Evolutionary conservation across 2,888 invertebrate species (phyloP).

Genomic region (Drosophila histrio): DNA sequence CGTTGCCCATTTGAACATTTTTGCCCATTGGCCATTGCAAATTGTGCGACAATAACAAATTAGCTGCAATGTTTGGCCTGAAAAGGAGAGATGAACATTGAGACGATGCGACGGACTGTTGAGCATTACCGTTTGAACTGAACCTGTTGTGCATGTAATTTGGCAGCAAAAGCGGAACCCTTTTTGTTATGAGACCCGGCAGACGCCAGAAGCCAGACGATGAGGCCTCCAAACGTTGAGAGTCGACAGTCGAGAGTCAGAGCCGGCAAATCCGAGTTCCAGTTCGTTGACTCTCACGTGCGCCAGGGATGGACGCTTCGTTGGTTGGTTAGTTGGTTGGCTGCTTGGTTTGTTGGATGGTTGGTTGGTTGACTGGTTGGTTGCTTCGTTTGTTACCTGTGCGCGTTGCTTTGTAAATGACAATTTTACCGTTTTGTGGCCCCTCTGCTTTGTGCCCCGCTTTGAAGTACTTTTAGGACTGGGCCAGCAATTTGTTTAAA

Average conservation of each 20-base stretch:
- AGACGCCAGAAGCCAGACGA: slow-evolving; percentile 14
- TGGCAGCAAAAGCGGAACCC: slow-evolving; percentile 65
- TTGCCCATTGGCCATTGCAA: slow-evolving; percentile 44
- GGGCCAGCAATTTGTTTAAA: slow-evolving; percentile 65
- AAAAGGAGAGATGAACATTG: slow-evolving; percentile 1
- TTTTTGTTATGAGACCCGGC: slow-evolving; percentile 45
- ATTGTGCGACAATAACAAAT: slow-evolving; percentile 79
- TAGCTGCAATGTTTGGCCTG: slow-evolving; percentile 63
- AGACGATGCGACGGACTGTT: slow-evolving; percentile 8
- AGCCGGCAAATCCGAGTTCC: slow-evolving; percentile 62
- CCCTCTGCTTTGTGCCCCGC: slow-evolving; percentile 17
- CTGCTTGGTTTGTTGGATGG: slow-evolving; percentile 13
- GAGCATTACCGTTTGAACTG: slow-evolving; percentile 60
- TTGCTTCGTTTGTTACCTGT: slow-evolving; percentile 43
- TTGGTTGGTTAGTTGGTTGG: slow-evolving; percentile 9
- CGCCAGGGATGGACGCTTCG: slow-evolving; percentile 38
- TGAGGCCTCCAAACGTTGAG: slow-evolving; percentile 33
- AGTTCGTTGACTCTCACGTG: slow-evolving; percentile 77
- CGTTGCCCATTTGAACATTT: slow-evolving; percentile 1
- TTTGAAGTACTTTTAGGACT: slow-evolving; percentile 62
- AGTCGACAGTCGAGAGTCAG: slow-evolving; percentile 32
- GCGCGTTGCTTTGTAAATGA: slow-evolving; percentile 64
- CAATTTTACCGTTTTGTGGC: slow-evolving; percentile 73
- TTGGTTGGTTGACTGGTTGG: slow-evolving; percentile 9
- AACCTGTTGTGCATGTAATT: slow-evolving; percentile 76